These are phyloP conservation scores for Platysternon megacephalum DNA, from an alignment of 2,113 vertebrate species.

Conservation along the genomic window DNA sequence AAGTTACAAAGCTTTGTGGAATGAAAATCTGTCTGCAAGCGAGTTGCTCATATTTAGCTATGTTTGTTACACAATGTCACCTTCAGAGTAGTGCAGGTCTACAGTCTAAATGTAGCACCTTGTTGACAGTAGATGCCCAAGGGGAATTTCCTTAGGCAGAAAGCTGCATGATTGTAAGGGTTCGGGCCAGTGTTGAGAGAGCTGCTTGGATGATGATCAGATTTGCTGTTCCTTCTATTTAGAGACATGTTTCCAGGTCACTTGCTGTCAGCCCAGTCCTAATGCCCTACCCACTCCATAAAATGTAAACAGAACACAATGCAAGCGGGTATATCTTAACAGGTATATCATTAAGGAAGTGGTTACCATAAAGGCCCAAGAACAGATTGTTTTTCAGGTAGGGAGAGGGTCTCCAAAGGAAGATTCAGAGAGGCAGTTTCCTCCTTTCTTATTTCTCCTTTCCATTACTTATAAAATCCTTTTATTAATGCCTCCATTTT, in stretches of 20 bases:
- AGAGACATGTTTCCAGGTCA: neutral
- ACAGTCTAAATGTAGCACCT: slow-evolving; percentile 8
- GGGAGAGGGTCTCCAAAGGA: neutral
- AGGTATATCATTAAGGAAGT: neutral
- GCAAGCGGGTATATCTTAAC: neutral
- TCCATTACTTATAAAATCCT: neutral
- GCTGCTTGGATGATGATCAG: neutral
- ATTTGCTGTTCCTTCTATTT: neutral
- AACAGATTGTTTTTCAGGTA: neutral
- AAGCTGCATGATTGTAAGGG: neutral
- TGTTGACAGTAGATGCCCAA: slow-evolving; percentile 22
- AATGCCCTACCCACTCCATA: neutral
- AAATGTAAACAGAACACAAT: neutral
- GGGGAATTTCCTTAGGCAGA: slow-evolving; percentile 18
- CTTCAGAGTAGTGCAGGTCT: slow-evolving; percentile 43
- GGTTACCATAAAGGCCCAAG: neutral
- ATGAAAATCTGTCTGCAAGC: slow-evolving; percentile 41
- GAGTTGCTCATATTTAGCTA: slow-evolving; percentile 4
- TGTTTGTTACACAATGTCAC: slow-evolving; percentile 60
- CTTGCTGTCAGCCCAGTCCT: neutral
- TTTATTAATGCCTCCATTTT: neutral
- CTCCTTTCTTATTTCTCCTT: neutral
- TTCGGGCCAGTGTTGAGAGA: neutral
- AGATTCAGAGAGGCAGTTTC: neutral
- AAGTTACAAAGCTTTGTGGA: slow-evolving; percentile 16